These are phyloP conservation scores for Oceanodroma tethys DNA, from an alignment of 2,113 vertebrate species.

Conservation along the genomic window DNA sequence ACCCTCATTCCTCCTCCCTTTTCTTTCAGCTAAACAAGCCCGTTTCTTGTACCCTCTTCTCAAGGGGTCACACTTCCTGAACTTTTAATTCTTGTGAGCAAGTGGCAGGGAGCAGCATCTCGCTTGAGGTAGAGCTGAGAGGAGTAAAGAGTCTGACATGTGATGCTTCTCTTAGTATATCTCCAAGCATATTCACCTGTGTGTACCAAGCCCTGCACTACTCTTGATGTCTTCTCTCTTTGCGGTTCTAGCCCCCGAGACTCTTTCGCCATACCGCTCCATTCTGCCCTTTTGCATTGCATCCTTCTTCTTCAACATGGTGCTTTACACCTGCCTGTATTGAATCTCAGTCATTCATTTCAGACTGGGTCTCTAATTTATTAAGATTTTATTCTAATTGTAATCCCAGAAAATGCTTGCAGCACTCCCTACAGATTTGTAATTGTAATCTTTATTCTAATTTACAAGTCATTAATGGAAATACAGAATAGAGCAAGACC, in stretches of 20 bases:
- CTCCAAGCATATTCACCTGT: background rate
- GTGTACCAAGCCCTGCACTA: background rate
- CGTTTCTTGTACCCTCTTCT: background rate
- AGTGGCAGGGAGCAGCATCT: background rate
- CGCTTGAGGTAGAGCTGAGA: background rate
- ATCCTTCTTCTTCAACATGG: background rate
- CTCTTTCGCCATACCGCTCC: background rate
- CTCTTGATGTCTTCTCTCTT: background rate
- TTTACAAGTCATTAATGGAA: conserved; percentile 51
- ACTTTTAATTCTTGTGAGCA: background rate
- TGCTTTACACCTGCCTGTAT: background rate
- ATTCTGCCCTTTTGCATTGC: background rate
- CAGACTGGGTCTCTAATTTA: conserved; percentile 12
- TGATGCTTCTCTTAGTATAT: background rate
- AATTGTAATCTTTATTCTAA: conserved; percentile 41
- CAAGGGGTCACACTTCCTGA: background rate
- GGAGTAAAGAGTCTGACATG: background rate
- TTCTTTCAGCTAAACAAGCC: background rate
- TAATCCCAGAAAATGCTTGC: background rate
- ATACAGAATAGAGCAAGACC: background rate
- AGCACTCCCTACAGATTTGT: conserved; percentile 40
- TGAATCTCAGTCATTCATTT: background rate
- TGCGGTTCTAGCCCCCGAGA: background rate
- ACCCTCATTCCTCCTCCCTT: background rate
- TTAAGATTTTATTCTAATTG: conserved; percentile 49